These are phyloP conservation scores for Dasypus novemcinctus DNA, from an alignment of 2,113 vertebrate species.

Conservation along the genomic window DNA sequence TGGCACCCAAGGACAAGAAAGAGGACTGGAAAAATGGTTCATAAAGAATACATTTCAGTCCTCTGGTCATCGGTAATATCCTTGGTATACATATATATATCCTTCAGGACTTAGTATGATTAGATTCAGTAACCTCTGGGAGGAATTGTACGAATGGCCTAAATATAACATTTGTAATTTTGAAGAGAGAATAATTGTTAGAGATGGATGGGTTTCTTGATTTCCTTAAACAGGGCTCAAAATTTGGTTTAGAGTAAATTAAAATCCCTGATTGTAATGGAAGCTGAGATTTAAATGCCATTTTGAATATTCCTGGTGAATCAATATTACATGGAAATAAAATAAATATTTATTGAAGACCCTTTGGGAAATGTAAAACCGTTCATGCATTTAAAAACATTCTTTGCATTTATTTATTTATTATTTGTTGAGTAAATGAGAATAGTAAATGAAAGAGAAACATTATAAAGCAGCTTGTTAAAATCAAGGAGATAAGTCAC, in stretches of 20 bases:
- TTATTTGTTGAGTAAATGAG: neutral
- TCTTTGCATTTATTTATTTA: neutral
- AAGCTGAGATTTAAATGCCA: neutral
- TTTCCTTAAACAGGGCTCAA: neutral
- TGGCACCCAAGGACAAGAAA: neutral
- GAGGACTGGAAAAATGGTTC: neutral
- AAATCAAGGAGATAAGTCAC: neutral
- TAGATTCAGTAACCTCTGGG: neutral
- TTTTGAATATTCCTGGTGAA: neutral
- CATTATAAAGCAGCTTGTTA: neutral
- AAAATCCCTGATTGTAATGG: neutral
- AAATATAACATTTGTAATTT: neutral
- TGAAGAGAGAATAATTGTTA: neutral
- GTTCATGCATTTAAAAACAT: neutral
- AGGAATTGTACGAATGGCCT: neutral
- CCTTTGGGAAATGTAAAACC: neutral
- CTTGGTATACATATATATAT: neutral
- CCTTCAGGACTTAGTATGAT: neutral
- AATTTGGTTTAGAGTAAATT: neutral
- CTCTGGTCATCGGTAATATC: neutral
- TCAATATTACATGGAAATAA: neutral
- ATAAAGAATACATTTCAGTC: neutral
- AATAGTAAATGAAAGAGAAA: neutral
- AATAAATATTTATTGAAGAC: slow-evolving; percentile 24
- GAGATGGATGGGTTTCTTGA: neutral